Percentiles rank a stretch among this genome's conserved stretches.
Evolutionary conservation across 2,888 invertebrate genomes (phyloP).

Genomic region (Stenolophus ochropezus): DNA sequence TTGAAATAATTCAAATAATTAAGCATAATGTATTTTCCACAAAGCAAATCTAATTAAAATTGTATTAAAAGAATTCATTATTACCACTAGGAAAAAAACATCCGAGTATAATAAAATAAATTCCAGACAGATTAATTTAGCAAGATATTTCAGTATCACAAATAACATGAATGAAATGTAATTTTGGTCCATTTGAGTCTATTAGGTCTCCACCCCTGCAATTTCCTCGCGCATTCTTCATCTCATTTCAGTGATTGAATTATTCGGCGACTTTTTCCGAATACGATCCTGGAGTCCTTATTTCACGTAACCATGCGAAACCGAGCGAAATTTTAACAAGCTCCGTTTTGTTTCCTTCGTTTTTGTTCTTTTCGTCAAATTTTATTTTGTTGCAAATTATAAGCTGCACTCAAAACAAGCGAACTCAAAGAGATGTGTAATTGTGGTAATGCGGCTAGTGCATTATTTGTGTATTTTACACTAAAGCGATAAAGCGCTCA

Average conservation of each 20-base stretch:
- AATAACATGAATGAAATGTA: slow-evolving; percentile 5
- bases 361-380: neutral
- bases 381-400: neutral
- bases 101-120: neutral
- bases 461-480: neutral
- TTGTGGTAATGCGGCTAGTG: neutral
- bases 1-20: neutral
- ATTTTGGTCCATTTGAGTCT: neutral
- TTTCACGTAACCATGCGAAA: slow-evolving; percentile 12
- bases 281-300: slow-evolving; percentile 13
- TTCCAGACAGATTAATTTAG: neutral
- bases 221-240: slow-evolving; percentile 9
- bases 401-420: neutral
- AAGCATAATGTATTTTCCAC: neutral
- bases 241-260: slow-evolving; percentile 1
- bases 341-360: slow-evolving; percentile 9
- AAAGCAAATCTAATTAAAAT: neutral
- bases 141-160: slow-evolving; percentile 11
- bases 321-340: slow-evolving; percentile 31
- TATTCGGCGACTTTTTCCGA: neutral
- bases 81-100: neutral
- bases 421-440: neutral
- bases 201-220: neutral
- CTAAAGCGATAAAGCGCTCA: neutral
- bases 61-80: neutral